phyloP scores from a whole-genome alignment of 2,888 invertebrate genomes.

The Clusia tigrina region DNA sequence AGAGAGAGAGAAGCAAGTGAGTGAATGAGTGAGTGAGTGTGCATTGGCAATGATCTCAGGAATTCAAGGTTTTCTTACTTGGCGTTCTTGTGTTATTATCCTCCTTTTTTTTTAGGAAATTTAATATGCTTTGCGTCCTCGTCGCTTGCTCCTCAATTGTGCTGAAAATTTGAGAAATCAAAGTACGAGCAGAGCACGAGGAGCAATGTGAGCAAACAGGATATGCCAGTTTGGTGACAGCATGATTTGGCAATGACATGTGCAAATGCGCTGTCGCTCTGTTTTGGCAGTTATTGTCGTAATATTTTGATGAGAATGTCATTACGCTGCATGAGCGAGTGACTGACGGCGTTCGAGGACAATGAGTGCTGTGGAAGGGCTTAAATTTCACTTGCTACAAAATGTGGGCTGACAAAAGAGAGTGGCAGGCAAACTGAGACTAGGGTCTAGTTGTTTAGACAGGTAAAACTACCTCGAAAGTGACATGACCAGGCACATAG shows the following conservation, averaged over 20 bases:
- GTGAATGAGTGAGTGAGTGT: too few species aligned
- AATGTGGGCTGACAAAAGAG: constrained; percentile 9
- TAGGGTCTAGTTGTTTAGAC: neutral
- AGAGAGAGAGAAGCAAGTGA: too few species aligned
- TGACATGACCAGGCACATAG: too few species aligned
- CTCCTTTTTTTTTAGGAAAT: constrained; percentile 1
- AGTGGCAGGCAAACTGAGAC: neutral
- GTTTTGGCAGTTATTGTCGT: constrained; percentile 55
- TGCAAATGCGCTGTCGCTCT: constrained; percentile 27
- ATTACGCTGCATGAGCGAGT: neutral
- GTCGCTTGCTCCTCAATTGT: constrained; percentile 9
- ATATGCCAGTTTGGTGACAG: constrained; percentile 19
- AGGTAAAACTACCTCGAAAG: neutral
- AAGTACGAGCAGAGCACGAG: neutral
- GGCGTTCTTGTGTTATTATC: neutral
- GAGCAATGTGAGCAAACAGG: constrained; percentile 19
- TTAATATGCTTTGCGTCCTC: constrained; percentile 12
- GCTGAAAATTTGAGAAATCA: neutral
- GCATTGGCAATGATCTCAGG: neutral
- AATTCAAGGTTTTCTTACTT: constrained; percentile 1
- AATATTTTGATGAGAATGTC: constrained; percentile 39
- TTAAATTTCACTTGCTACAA: constrained; percentile 17
- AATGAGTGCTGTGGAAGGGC: constrained; percentile 6
- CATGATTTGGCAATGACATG: constrained; percentile 45
- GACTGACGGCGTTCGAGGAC: too few species aligned